Percentiles rank a stretch among this genome's conserved stretches.
Conservation (phyloP, 2,888 invertebrate species). For the Diploptera punctata region DNA sequence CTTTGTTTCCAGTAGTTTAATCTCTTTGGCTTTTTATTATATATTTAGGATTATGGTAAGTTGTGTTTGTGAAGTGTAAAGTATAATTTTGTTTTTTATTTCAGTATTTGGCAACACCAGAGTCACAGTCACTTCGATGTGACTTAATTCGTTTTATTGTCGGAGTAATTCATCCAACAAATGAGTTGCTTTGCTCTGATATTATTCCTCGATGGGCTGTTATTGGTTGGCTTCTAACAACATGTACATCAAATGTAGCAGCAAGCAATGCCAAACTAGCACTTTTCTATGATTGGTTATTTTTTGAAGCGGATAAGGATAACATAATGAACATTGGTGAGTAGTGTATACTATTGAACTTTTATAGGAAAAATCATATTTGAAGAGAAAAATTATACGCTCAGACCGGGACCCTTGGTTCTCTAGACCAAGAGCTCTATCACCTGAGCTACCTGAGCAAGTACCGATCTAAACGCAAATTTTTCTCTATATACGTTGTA, state of each 20-base stretch:
- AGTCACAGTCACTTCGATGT: constrained; percentile 88
- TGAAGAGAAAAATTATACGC: too few species aligned
- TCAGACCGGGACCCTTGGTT: too few species aligned
- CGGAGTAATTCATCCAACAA: constrained; percentile 92
- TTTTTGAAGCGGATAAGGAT: constrained; percentile 89
- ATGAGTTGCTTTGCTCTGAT: constrained; percentile 91
- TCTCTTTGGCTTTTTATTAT: too few species aligned
- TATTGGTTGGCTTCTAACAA: constrained; percentile 91
- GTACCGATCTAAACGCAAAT: too few species aligned
- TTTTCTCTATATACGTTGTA: too few species aligned
- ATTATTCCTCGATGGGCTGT: constrained; percentile 95
- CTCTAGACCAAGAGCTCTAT: too few species aligned
- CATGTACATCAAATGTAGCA: constrained; percentile 88
- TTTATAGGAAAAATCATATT: too few species aligned
- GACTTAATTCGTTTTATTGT: constrained; percentile 94
- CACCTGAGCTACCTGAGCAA: too few species aligned
- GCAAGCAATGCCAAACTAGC: constrained; percentile 91
- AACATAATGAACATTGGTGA: constrained; percentile 91
- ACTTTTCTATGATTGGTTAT: constrained; percentile 92
- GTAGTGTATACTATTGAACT: too few species aligned
- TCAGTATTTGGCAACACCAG: constrained; percentile 88
- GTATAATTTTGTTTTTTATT: constrained; percentile 44
- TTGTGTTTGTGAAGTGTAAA: too few species aligned
- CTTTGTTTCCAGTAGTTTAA: too few species aligned
- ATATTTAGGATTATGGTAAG: too few species aligned